Percentiles rank a stretch among this genome's conserved stretches.
phyloP scores from a whole-genome alignment of 1,140 invertebrate species.

The Cydia pomonella region DNA sequence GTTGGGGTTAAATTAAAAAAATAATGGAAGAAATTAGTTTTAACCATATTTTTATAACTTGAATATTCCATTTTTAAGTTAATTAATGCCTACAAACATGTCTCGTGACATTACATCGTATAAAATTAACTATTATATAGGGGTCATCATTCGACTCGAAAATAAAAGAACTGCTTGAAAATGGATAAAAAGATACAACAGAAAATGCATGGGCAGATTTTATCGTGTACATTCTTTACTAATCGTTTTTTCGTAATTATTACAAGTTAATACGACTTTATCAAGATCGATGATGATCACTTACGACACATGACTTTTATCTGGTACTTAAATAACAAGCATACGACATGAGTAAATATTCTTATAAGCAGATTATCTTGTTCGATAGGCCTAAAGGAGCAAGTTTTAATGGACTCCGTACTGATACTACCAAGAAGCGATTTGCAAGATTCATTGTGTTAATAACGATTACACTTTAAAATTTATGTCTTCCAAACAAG shows the following conservation, averaged over 20 bases:
- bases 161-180: too few species aligned
- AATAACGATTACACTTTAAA: constrained; percentile 30
- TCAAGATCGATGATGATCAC: neutral
- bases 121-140: too few species aligned
- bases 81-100: too few species aligned
- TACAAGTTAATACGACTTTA: neutral
- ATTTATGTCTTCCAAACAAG: constrained; percentile 25
- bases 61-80: too few species aligned
- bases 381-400: neutral
- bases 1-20: too few species aligned
- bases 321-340: neutral
- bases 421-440: neutral
- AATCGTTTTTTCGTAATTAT: neutral
- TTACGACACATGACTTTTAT: constrained; percentile 3
- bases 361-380: neutral
- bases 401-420: constrained; percentile 26
- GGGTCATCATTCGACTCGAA: too few species aligned
- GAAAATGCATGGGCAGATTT: too few species aligned
- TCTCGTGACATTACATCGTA: too few species aligned
- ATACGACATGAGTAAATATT: constrained; percentile 4
- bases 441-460: constrained; percentile 29
- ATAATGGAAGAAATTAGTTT: too few species aligned
- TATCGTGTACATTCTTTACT: too few species aligned
- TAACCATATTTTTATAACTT: too few species aligned
- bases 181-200: too few species aligned